Conservation (phyloP, 1,140 invertebrate species). For the Steinernema feltiae region DNA sequence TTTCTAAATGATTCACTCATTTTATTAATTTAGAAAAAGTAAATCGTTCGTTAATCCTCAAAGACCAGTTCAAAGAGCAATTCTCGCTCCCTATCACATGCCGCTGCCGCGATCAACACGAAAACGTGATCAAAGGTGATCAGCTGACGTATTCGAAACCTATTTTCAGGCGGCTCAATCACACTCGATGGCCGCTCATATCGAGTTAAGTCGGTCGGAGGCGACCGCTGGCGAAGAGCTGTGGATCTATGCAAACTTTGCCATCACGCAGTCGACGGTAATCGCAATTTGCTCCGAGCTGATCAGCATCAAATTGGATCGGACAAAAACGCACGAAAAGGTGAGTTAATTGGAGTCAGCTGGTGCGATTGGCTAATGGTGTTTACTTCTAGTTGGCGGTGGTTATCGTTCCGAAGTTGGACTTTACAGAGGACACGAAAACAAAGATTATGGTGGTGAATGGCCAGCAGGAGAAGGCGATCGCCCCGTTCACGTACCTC, state of each 20-base stretch:
- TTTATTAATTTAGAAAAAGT: no score
- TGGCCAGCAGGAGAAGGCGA: neutral
- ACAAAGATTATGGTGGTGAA: conserved; percentile 9
- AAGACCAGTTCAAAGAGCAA: neutral
- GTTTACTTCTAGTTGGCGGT: neutral
- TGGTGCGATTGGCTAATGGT: neutral
- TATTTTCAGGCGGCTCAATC: neutral
- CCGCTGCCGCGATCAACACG: neutral
- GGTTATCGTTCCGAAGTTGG: neutral
- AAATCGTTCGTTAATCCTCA: no score
- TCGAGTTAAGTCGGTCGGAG: conserved; percentile 5
- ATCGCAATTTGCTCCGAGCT: neutral
- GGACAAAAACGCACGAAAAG: conserved; percentile 6
- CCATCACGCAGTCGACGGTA: neutral
- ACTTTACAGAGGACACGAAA: conserved; percentile 9
- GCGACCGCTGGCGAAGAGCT: neutral
- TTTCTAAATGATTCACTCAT: no score
- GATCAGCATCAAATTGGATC: neutral
- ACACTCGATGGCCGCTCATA: neutral
- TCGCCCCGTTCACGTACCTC: neutral
- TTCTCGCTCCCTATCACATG: neutral
- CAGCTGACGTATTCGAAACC: neutral
- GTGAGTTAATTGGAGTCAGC: neutral
- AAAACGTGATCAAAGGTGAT: neutral
- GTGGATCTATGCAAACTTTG: conserved; percentile 5